Conservation (phyloP, 2,113 vertebrate species). For the Perca schrenkii region DNA sequence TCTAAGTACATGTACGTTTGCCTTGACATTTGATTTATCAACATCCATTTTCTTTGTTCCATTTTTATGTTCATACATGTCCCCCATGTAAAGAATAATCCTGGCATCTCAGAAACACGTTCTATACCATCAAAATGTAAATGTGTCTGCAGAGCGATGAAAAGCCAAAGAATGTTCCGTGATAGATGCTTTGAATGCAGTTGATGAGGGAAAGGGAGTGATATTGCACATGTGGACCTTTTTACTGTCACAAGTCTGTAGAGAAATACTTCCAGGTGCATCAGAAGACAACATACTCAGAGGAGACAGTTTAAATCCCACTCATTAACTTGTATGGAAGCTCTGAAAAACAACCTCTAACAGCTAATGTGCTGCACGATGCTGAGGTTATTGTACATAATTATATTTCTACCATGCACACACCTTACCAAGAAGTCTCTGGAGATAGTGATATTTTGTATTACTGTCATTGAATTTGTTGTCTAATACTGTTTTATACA, state of each 20-base stretch:
- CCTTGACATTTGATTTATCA: background rate
- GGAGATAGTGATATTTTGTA: too few relatives aligned
- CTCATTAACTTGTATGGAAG: too few relatives aligned
- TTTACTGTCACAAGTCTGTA: slow-evolving; percentile 11
- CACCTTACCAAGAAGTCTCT: background rate
- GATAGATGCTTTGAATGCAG: slow-evolving; percentile 10
- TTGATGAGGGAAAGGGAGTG: background rate
- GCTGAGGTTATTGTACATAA: background rate
- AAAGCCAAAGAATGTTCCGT: background rate
- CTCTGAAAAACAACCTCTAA: background rate
- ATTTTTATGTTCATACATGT: background rate
- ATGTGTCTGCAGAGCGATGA: background rate
- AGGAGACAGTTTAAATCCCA: background rate
- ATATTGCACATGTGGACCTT: slow-evolving; percentile 14
- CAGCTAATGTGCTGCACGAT: background rate
- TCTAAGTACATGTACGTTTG: background rate
- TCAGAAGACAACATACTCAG: slow-evolving; percentile 6
- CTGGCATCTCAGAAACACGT: background rate
- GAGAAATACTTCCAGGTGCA: background rate
- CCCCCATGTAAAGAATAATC: background rate
- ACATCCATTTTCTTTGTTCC: background rate
- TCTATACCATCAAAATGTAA: slow-evolving; percentile 27
- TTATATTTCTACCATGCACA: background rate
- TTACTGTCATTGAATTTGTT: too few relatives aligned
- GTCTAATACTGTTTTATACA: background rate